Percentiles rank a stretch among this genome's conserved stretches.
phyloP scores from a whole-genome alignment of 2,113 vertebrate genomes.

The Hippocampus abdominalis region DNA sequence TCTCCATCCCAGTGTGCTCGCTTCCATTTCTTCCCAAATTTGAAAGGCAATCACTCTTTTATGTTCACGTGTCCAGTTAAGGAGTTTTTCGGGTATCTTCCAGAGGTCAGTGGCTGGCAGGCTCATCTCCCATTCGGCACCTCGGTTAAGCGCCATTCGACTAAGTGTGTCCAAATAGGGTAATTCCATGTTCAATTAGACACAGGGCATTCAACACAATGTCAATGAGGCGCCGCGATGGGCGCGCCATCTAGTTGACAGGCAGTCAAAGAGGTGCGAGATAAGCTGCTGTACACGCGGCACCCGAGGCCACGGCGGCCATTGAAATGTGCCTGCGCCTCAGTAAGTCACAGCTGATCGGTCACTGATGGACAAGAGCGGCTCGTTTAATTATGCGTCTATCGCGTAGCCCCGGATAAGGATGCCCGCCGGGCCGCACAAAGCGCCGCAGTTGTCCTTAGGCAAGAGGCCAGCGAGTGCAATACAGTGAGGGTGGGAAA shows the following conservation, averaged over 20 bases:
- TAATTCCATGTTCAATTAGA: slow-evolving; percentile 71
- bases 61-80: slow-evolving; percentile 11
- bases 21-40: background rate
- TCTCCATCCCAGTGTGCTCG: no score
- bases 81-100: slow-evolving; percentile 40
- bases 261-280: slow-evolving; percentile 61
- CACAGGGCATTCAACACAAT: slow-evolving; percentile 70
- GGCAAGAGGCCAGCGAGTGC: slow-evolving; percentile 50
- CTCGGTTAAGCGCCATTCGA: slow-evolving; percentile 52
- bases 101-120: slow-evolving; percentile 49
- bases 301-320: slow-evolving; percentile 59
- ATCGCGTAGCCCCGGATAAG: slow-evolving; percentile 39
- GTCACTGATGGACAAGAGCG: slow-evolving; percentile 22
- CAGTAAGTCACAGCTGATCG: slow-evolving; percentile 56
- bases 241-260: slow-evolving; percentile 68
- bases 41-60: background rate
- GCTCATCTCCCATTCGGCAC: slow-evolving; percentile 44
- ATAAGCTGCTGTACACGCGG: slow-evolving; percentile 56
- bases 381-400: slow-evolving; percentile 36
- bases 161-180: slow-evolving; percentile 66
- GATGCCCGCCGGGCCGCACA: slow-evolving; percentile 48
- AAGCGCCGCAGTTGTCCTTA: slow-evolving; percentile 60
- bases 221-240: slow-evolving; percentile 57
- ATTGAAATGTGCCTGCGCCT: slow-evolving; percentile 53
- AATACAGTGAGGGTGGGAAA: background rate